Evolutionary conservation across 1,140 invertebrate species (phyloP), one percentile per base, ranked within the genome.

Genomic region (Bradysia coprophila): DNA sequence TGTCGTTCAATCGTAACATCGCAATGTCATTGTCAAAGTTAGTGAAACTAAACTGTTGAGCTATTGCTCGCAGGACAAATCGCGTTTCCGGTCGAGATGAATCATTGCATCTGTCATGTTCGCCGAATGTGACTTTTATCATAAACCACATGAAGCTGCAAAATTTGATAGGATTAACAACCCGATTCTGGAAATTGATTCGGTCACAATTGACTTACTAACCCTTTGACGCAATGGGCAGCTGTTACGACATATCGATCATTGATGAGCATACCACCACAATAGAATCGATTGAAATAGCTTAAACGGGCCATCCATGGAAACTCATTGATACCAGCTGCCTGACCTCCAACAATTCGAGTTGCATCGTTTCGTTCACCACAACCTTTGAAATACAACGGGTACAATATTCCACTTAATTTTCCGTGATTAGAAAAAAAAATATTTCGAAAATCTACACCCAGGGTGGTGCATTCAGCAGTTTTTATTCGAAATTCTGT

Each of bases 11-110:
- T 11, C 80, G 65, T 38, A 91, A 55, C 33, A 91, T 49, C 0
- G 84, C 84, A 38, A 90, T 83, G 50, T 91, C 86, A 54, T 88
- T 81, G 54, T 89, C 78, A 50, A 87, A 87, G 57, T 84, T 86
- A 11, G 74, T 65, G 47, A 81, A 77, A 49, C 76, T 83, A 61
- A 88, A 89, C 43, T 81, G 75, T 34, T 82, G 79, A 1, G 73
- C 65, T 32, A 81, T 72, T 11, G 78, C 76, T 19, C 81, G 61
- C 10, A 84, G 58, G 9, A 85, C 69, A 54, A 81, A 86, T 43
- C 81, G 67, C 0, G 78, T 78, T 62, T 85, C 81, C 0, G 78
- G 76, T 33, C 69, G 61, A 22, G 54, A 55, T 37, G 71, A 76
- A n/a, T 75, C 69, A 46, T 75, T 70, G 55, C 83, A 87, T n/a